phyloP scores from a whole-genome alignment of 2,888 invertebrate species.

The Xylophagus ater region DNA sequence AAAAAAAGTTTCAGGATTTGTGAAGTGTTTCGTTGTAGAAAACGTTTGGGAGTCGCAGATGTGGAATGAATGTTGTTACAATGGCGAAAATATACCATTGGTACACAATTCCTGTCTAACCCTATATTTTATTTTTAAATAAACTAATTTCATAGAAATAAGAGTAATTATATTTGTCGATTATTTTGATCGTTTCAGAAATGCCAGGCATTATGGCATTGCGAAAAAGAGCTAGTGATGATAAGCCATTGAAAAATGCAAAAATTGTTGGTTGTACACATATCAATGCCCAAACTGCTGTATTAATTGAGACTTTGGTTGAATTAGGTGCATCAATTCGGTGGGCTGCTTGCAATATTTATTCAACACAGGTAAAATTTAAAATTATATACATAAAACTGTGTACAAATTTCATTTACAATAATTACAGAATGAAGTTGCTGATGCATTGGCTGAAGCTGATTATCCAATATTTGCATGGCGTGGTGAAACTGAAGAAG shows the following conservation, averaged over 20 bases:
- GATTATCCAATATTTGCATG: conserved; percentile 88
- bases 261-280: conserved; percentile 97
- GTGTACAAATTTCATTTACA: conserved; percentile 8
- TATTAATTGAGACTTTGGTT: conserved; percentile 79
- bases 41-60: too few species aligned
- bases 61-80: too few species aligned
- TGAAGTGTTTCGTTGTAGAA: too few species aligned
- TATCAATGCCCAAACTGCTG: conserved; percentile 97
- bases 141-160: too few species aligned
- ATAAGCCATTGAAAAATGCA: conserved; percentile 90
- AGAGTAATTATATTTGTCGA: conserved; percentile 18
- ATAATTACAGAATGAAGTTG: conserved; percentile 81
- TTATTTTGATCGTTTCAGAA: too few species aligned
- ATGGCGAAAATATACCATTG: too few species aligned
- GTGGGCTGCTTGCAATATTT: conserved; percentile 97
- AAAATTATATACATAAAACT: too few species aligned
- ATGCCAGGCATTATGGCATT: conserved; percentile 98
- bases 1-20: too few species aligned
- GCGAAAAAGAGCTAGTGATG: conserved; percentile 80
- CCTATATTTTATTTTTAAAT: too few species aligned
- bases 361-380: conserved; percentile 71
- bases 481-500: conserved; percentile 95
- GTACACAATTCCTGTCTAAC: too few species aligned
- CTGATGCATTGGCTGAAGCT: conserved; percentile 87
- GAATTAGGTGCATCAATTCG: conserved; percentile 84